Evolutionary conservation across 2,113 vertebrate genomes (phyloP), one percentile per base, ranked within the genome.

Genomic region (Brachypodius melanocephalos): DNA sequence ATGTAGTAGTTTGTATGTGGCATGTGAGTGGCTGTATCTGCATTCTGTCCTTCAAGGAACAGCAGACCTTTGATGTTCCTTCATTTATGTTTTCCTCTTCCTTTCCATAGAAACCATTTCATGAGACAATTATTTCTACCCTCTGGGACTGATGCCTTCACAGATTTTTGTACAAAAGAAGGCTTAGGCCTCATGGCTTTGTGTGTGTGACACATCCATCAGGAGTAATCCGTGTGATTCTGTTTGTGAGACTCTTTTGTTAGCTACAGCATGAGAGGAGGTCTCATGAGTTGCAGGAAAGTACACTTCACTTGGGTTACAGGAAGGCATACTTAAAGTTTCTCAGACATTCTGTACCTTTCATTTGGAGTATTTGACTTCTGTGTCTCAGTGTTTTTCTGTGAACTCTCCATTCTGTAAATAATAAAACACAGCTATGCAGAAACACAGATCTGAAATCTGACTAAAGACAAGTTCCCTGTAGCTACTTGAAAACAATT

Each of bases 181-280:
- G 76, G 59, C 86, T 96, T 74, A 87, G 88, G 74, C 80, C 61
- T 85, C 72, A 2, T 65, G 65, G 85, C 79, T 85, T 77, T 90
- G 42, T 93, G 83, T 40, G 67, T 75, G 75, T 95, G 91, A 92
- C 86, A 88, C 89, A 93, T 92, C 67, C 90, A 78, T 94, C 89
- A 93, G 88, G 55, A 94, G 89, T 58, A 67, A 87, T 81, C 69
- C 95, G 89, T 62, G 72, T 97, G 93, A 96, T 96, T 79, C 89
- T 89, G 2, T 91, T 81, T 96, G 88, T 96, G 88, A 95, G 81
- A 43, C 58, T 91, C 92, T 91, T 67, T 92, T 93, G 82, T 94
- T 84, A 45, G 76, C 82, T 79, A 3, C 72, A 78, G 72, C 81
- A 22, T 68, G 65, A 88, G 67, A 86, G 72, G 46, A 66, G 63